Percentiles rank a stretch among this genome's conserved stretches.
Conservation (phyloP, 2,888 invertebrate genomes). For the Rhodophaea formosa region DNA sequence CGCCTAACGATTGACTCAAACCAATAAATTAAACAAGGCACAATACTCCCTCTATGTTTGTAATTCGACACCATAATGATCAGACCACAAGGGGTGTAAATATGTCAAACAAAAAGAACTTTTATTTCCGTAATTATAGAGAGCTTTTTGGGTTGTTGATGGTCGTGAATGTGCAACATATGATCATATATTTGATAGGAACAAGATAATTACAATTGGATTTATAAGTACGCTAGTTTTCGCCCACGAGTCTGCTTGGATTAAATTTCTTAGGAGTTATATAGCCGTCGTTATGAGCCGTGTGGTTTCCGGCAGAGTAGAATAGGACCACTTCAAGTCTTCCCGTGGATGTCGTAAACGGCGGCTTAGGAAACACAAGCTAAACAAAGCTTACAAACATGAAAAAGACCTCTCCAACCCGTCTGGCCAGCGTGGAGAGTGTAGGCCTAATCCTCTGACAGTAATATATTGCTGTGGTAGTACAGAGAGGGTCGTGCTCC, state of each 20-base stretch:
- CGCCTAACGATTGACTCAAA: conserved; percentile 9
- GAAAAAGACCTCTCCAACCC: too few species aligned
- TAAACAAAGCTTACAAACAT: too few species aligned
- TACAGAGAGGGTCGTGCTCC: too few species aligned
- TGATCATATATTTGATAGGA: conserved; percentile 1
- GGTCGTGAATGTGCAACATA: neutral
- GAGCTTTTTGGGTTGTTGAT: neutral
- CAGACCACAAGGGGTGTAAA: conserved; percentile 1
- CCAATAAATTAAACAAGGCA: conserved; percentile 18
- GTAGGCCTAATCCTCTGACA: too few species aligned
- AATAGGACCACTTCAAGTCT: neutral
- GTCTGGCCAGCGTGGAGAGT: too few species aligned
- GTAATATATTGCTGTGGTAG: too few species aligned
- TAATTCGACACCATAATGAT: conserved; percentile 22
- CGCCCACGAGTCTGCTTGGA: neutral
- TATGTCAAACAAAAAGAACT: neutral
- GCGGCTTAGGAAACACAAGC: too few species aligned
- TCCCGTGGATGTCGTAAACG: too few species aligned
- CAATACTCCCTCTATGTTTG: conserved; percentile 19
- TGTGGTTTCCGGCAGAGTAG: too few species aligned
- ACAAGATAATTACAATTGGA: neutral
- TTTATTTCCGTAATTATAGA: neutral
- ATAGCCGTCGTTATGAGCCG: too few species aligned
- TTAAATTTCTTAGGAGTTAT: too few species aligned
- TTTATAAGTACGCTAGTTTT: neutral